These are phyloP conservation scores for Myrmophylax atrothorax DNA, from an alignment of 2,113 vertebrate genomes.

Conservation along the genomic window DNA sequence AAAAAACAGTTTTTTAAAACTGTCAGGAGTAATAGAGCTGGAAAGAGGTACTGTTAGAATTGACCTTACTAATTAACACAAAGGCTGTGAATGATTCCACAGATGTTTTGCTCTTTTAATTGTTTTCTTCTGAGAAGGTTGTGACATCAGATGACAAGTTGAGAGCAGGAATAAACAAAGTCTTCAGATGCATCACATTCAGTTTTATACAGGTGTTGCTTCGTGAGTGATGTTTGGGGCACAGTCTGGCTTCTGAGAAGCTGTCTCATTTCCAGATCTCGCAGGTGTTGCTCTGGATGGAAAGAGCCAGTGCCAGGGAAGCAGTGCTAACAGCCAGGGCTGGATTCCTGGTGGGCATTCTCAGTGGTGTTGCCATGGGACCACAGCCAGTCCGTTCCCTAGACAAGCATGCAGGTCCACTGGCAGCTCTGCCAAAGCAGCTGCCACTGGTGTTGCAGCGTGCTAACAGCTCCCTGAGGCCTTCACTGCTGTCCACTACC, in stretches of 20 bases:
- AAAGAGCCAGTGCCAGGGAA: neutral
- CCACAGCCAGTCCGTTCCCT: neutral
- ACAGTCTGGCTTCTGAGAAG: neutral
- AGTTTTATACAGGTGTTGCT: neutral
- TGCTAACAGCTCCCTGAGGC: neutral
- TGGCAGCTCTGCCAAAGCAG: neutral
- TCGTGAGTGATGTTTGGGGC: neutral
- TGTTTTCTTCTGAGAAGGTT: neutral
- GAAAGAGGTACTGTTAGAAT: neutral
- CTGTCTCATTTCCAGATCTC: neutral
- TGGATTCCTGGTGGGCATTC: neutral
- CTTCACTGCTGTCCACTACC: neutral
- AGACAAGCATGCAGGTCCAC: neutral
- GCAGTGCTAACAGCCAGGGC: neutral
- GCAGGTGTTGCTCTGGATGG: neutral
- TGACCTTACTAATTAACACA: neutral
- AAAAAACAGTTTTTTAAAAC: neutral
- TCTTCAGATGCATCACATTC: neutral
- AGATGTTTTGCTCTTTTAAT: neutral
- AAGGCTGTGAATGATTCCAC: neutral
- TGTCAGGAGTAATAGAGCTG: neutral
- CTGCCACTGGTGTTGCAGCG: neutral
- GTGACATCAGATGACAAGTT: neutral
- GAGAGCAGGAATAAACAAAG: neutral
- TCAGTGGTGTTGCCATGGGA: neutral